These are phyloP conservation scores for Jaculus jaculus DNA, from an alignment of 2,113 vertebrate genomes.

Conservation along the genomic window DNA sequence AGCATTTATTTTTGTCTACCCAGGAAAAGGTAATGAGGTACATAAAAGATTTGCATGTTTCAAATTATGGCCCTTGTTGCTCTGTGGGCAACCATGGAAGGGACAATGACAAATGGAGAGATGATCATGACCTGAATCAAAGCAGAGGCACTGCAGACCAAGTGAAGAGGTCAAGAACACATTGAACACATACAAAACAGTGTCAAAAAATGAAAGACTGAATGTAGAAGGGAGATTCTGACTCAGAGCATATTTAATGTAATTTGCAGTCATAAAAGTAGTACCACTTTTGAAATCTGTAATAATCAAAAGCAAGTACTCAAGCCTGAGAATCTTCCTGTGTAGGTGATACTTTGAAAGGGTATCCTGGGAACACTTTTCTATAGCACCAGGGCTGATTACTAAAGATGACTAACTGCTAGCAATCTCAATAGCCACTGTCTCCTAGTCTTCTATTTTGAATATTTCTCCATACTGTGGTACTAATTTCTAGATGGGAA, in stretches of 20 bases:
- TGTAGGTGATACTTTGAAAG: background rate
- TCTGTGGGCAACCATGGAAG: background rate
- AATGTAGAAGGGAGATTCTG: background rate
- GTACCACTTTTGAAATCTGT: background rate
- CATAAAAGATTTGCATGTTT: background rate
- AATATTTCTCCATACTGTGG: slow-evolving; percentile 4
- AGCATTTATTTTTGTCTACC: background rate
- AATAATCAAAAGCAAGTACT: slow-evolving; percentile 20
- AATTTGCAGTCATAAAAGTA: background rate
- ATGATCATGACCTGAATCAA: background rate
- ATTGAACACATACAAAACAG: slow-evolving; percentile 5
- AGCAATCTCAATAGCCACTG: background rate
- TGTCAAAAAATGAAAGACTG: slow-evolving; percentile 12
- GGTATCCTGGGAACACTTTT: background rate
- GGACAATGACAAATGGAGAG: background rate
- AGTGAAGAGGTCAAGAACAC: background rate
- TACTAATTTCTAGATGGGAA: slow-evolving; percentile 14
- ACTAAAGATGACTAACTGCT: background rate
- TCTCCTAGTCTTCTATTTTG: background rate
- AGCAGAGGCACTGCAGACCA: background rate
- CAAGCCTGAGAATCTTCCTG: background rate
- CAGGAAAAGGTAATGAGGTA: background rate
- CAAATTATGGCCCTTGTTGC: background rate
- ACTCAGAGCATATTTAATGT: background rate
- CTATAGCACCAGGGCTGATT: background rate